These are phyloP conservation scores for Diarsia brunnea DNA, from an alignment of 2,888 invertebrate genomes.

Conservation along the genomic window DNA sequence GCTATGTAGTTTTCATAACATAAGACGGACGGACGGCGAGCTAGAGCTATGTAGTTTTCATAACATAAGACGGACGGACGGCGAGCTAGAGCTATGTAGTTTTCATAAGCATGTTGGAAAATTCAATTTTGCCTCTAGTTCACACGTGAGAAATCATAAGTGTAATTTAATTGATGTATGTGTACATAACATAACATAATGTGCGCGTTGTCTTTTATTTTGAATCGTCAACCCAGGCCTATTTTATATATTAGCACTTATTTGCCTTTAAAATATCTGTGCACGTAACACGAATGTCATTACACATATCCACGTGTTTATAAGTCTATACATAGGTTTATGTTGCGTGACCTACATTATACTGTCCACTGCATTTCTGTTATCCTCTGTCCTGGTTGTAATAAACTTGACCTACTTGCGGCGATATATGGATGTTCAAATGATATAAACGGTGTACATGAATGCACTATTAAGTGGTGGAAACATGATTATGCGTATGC, in stretches of 20 bases:
- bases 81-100: no score
- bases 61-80: no score
- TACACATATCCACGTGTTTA: slow-evolving; percentile 40
- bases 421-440: slow-evolving; percentile 78
- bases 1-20: no score
- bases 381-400: slow-evolving; percentile 88
- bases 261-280: slow-evolving; percentile 47
- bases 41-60: no score
- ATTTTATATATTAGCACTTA: slow-evolving; percentile 42
- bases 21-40: no score
- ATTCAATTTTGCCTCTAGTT: slow-evolving; percentile 12
- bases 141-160: slow-evolving; percentile 18
- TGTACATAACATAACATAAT: slow-evolving; percentile 28
- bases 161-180: slow-evolving; percentile 32
- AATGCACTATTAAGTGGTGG: slow-evolving; percentile 75
- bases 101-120: background rate
- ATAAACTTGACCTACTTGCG: slow-evolving; percentile 87
- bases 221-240: slow-evolving; percentile 39
- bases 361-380: slow-evolving; percentile 84
- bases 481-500: slow-evolving; percentile 74
- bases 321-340: slow-evolving; percentile 39
- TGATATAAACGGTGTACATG: slow-evolving; percentile 78
- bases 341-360: slow-evolving; percentile 78
- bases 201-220: slow-evolving; percentile 11
- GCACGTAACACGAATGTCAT: slow-evolving; percentile 52